These are phyloP conservation scores for Leptobrachium leishanense DNA, from an alignment of 2,113 vertebrate genomes.

Conservation along the genomic window DNA sequence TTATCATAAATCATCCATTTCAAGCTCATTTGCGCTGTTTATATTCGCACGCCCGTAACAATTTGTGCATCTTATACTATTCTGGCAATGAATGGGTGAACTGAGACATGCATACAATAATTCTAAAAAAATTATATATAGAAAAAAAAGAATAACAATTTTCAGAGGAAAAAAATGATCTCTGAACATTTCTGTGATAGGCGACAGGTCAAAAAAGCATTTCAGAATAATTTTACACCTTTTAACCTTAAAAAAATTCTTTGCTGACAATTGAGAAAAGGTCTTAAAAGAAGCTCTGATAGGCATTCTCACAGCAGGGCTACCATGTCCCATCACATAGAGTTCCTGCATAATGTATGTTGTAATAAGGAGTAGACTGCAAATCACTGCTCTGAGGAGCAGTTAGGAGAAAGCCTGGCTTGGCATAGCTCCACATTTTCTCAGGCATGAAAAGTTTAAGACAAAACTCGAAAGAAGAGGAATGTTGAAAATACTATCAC, in stretches of 20 bases:
- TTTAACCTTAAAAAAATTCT: conserved; percentile 86
- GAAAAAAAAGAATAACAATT: conserved; percentile 65
- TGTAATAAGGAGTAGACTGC: conserved; percentile 70
- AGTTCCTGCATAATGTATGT: conserved; percentile 78
- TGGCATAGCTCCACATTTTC: conserved; percentile 68
- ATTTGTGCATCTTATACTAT: neutral
- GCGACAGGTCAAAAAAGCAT: conserved; percentile 83
- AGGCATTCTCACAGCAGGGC: conserved; percentile 77
- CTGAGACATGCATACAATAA: conserved; percentile 68
- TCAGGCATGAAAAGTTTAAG: conserved; percentile 73
- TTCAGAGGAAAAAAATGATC: conserved; percentile 67
- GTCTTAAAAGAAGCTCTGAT: conserved; percentile 83
- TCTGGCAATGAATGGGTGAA: conserved; percentile 45
- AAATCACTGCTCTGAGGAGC: conserved; percentile 68
- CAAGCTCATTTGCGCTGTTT: neutral
- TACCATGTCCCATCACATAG: conserved; percentile 74
- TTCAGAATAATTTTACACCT: conserved; percentile 89
- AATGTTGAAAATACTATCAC: conserved; percentile 24
- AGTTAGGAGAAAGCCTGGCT: conserved; percentile 64
- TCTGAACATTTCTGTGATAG: conserved; percentile 76
- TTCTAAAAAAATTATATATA: conserved; percentile 51
- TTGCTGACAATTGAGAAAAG: conserved; percentile 82
- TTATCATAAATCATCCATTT: conserved; percentile 17
- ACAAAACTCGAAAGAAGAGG: conserved; percentile 66
- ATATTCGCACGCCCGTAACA: too few relatives aligned